Base-by-base conservation (phyloP, 2,797 vertebrate species). In the Cuniculus paca region DNA sequence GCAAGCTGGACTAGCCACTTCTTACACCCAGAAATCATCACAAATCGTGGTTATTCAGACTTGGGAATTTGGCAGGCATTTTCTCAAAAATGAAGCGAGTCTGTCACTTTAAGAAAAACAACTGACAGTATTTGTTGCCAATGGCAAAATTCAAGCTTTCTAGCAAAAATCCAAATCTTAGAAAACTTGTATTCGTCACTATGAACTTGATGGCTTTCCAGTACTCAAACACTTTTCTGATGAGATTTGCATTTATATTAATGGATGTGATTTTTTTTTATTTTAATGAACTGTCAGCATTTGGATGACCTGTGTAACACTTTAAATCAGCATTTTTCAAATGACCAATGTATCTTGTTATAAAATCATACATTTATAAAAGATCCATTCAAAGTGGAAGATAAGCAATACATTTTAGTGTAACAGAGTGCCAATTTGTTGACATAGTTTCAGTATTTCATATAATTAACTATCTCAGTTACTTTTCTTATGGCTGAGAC, bases 91-190 rank as follows among this genome's bases (percentile, higher is more conserved):
- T 65, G 85, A 96, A 97, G 91, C 20, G 8, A 95, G 54, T 50
- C 70, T 97, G 77, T 92, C 91, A 96, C 83, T 94, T 96, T 72
- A 93, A 81, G 86, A 86, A 94, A 95, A 92, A 95, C 85, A 96
- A 75, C 83, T 58, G 94, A 84, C 28, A 88, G 52, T 20, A 84
- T 92, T 85, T 93, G 72, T 56, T 90, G 70, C 70, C 72, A 94
- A 45, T 61, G 77, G 90, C 58, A 91, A 92, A 96, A 97, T 42
- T 52, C 17, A 20, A 97, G 84, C 74, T 95, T 82, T 97, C 70
- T 80, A 86, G 63, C 74, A 96, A 93, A 98, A 95, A 58, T 80
- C 58, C 56, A 36, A 87, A 77, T 74, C 91, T 96, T 88, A 52
- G 81, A 87, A 96, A 92, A 92, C 22, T 78, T 88, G 22, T 50